Evolutionary conservation across 2,888 invertebrate genomes (phyloP), one percentile per base, ranked within the genome.

Genomic region (Teinopalpus imperialis): DNA sequence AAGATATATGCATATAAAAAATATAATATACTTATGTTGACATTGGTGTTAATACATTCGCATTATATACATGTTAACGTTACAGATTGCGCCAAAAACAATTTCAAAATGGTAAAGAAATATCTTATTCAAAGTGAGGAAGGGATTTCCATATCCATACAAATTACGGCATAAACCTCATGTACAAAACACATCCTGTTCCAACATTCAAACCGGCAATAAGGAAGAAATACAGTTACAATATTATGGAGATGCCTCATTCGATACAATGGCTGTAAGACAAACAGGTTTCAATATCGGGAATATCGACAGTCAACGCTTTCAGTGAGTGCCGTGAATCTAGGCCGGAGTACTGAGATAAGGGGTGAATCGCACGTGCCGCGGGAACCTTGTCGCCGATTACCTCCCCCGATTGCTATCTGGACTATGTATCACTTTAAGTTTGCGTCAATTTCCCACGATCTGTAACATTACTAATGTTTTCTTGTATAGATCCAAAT

Each of bases 221-320:
- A 74, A 67, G 64, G 69, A 72, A 72, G 71, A 68, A 69, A 61
- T 65, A 47, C 31, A 62, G 61, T 61, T 64, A 67, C 65, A 66
- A 60, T 54, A 57, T 57, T 61, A 60, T 57, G 60, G 63, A 57
- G 64, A 68, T 54, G 56, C 53, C 51, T 49, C 66, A 65, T 66
- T 63, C 74, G 73, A 76, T 74, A 74, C 69, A 65, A 60, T 56
- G 61, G 69, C 63, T 69, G 70, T 61, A 71, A 81, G 70, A 79
- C 72, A 81, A 76, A 78, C 76, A 77, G 73, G 74, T 74, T 71
- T 68, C 74, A 77, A 82, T 83, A 80, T 75, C 66, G 63, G 63
- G 61, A 66, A 66, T 66, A 66, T 68, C 43, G 60, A 71, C 70
- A 68, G 66, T 56, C 59, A 59, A 63, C 56, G 69, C 69, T 74